Base-by-base conservation (phyloP, 2,797 vertebrate species). In the Malacoraja senta region DNA sequence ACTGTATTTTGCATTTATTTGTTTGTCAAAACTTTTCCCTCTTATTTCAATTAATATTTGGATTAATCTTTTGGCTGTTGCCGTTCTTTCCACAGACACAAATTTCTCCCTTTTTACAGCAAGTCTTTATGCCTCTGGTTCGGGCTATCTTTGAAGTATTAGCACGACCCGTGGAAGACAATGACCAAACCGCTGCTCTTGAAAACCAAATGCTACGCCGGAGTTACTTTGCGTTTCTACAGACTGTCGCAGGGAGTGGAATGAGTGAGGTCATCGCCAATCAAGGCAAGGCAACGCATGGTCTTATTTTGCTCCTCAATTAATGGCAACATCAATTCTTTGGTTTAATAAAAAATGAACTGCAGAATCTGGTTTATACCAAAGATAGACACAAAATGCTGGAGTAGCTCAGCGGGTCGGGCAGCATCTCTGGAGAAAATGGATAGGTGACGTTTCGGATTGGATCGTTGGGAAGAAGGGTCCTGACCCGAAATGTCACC, bases 121-220 rank as follows among this genome's bases (percentile, higher is more conserved):
- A 99, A 96, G 97, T 99, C 95, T 99, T 99, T 95, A 99, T 99
- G 98, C 98, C 98, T 0, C 96, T 99, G 63, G 98, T 99, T 93
- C 97, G 95, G 94, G 97, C 98, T 94, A 99, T 99, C 95, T 99
- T 99, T 93, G 98, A 99, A 96, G 98, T 98, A 35, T 93, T 99
- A 95, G 97, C 97, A 0, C 97, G 97, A 79, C 98, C 98, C 44
- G 98, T 98, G 0, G 99, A 99, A 95, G 98, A 99, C 90, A 99
- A 99, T 9, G 99, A 99, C 95, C 98, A 99, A 94, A 97, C 98
- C 71, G 98, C 99, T 1, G 98, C 98, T 13, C 96, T 99, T 94
- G 99, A 99, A 96, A 99, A 99, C 77, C 99, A 99, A 94, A 98
- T 99, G 98, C 94, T 99, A 95, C 94, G 98, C 84, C 96, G 99